Evolutionary conservation across 1,140 invertebrate species (phyloP).

Genomic region (Drosophila virilis): DNA sequence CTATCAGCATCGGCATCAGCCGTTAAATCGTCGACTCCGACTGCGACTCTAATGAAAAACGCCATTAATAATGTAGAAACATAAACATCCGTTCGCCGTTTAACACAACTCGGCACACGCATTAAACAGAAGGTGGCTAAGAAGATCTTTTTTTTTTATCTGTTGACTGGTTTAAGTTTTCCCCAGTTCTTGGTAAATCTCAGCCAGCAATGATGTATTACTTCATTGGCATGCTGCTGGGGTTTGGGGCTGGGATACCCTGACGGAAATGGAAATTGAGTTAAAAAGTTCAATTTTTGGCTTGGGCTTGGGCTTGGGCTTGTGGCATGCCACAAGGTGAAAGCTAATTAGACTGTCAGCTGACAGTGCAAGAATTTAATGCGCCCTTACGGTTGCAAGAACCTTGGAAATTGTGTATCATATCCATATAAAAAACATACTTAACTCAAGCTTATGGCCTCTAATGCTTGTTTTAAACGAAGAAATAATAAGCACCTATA

Average conservation of each 20-base stretch:
- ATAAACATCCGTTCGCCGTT: slow-evolving; percentile 76
- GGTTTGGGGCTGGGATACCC: not conserved
- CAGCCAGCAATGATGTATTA: slow-evolving; percentile 71
- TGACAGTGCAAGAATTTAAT: slow-evolving; percentile 58
- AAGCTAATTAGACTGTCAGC: slow-evolving; percentile 75
- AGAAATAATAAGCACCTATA: no score
- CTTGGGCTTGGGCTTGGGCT: slow-evolving; percentile 23
- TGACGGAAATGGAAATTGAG: slow-evolving; percentile 29
- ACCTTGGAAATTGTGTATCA: not conserved
- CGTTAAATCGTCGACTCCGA: slow-evolving; percentile 60
- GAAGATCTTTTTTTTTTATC: slow-evolving; percentile 48
- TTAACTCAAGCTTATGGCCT: no score
- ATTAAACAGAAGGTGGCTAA: slow-evolving; percentile 62
- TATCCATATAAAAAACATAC: no score
- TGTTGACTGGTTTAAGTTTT: slow-evolving; percentile 33
- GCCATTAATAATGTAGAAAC: slow-evolving; percentile 79
- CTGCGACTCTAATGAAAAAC: slow-evolving; percentile 76
- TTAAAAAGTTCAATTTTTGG: slow-evolving; percentile 44
- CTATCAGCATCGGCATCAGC: slow-evolving; percentile 37
- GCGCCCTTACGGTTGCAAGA: no score
- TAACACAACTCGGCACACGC: slow-evolving; percentile 65
- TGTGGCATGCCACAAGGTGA: slow-evolving; percentile 60
- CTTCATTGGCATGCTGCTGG: slow-evolving; percentile 21
- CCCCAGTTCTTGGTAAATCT: slow-evolving; percentile 59
- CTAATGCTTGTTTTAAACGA: no score